These are phyloP conservation scores for Apamea anceps DNA, from an alignment of 2,888 invertebrate genomes.

Conservation along the genomic window DNA sequence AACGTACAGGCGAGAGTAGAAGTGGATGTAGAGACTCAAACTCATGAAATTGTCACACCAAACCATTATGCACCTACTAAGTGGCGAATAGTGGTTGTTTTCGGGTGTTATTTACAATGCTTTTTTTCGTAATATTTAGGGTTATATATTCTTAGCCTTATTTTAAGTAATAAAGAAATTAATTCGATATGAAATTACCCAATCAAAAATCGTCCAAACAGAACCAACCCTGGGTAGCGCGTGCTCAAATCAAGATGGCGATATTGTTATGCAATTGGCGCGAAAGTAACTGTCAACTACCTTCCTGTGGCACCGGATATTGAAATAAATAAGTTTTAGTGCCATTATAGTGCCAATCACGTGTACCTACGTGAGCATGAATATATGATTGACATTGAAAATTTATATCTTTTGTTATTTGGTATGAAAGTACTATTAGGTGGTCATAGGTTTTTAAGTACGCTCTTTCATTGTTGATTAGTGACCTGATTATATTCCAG, in stretches of 20 bases:
- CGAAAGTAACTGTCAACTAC: constrained; percentile 80
- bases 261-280: constrained; percentile 80
- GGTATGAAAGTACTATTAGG: constrained; percentile 64
- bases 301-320: constrained; percentile 77
- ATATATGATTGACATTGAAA: constrained; percentile 77
- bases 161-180: neutral
- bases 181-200: neutral
- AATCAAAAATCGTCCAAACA: constrained; percentile 24
- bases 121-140: neutral
- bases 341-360: constrained; percentile 68
- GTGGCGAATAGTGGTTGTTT: neutral
- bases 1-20: neutral
- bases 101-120: neutral
- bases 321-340: constrained; percentile 72
- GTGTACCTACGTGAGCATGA: constrained; percentile 64
- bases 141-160: neutral
- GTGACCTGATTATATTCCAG: no score
- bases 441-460: constrained; percentile 45
- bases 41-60: neutral
- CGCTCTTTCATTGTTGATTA: constrained; percentile 28
- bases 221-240: constrained; percentile 42
- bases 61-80: neutral
- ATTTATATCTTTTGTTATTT: constrained; percentile 48
- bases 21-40: neutral
- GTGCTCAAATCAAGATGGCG: constrained; percentile 68